Evolutionary conservation across 2,113 vertebrate species (phyloP), one percentile per base, ranked within the genome.

Genomic region (Anhinga anhinga): DNA sequence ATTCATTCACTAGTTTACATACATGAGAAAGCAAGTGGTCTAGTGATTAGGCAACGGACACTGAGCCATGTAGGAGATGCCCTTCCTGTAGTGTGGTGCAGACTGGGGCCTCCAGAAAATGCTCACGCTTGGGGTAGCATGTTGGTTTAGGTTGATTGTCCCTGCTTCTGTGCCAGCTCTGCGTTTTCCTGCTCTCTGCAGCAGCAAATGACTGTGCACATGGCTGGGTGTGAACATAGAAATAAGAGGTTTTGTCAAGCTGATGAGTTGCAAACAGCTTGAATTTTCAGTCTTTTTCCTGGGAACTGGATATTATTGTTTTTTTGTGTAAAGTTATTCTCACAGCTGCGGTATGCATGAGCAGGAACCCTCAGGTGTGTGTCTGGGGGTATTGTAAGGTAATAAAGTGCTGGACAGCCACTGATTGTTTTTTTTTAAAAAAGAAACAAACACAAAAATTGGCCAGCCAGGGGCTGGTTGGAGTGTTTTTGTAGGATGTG

Each of bases 41-140:
- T 69, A 20, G 40, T 42, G 53, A 70, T 86, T 26, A 50, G 34
- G 13, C 79, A 72, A 7, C 0, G 5, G 34, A 25, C 18, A 15
- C 7, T 14, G 40, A 36, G 17, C 7, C 9, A 3, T 0, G 1
- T 1, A 44, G 52, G 38, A 76, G 13, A 15, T 4, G 6, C 34
- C 11, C 25, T 11, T 89, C 9, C 22, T 5, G 5, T 1, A 7
- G 7, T n/a, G 30, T 27, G 26, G 27, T 7, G 19, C 32, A 74
- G 32, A 88, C 73, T 21, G 42, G 40, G 82, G 4, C 16, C 27
- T 70, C 9, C 53, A 62, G 52, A 85, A 90, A 26, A 21, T 8
- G 5, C 15, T 62, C 27, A 9, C 0, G 0, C 42, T 44, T 58
- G 32, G 32, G 17, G 0, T 22, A 76, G 17, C 3, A 0, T 22